Evolutionary conservation across 2,113 vertebrate species (phyloP), one percentile per base, ranked within the genome.

Genomic region (Muscicapa adusta): DNA sequence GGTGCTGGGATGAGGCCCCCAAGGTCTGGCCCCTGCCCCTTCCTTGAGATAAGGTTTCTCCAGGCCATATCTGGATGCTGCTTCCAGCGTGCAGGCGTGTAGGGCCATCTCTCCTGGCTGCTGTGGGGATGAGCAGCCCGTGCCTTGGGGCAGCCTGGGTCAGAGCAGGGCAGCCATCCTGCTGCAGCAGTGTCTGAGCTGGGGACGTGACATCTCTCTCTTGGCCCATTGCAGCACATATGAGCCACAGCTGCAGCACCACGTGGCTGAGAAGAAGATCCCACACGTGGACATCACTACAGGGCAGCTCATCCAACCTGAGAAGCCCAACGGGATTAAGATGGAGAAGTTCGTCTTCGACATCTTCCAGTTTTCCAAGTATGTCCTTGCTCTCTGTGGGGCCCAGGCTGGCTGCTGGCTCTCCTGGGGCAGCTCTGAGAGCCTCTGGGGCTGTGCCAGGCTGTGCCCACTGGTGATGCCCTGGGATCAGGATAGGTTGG

Each of bases 331-430:
- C 0, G 99, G 99, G 57, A 99, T 99, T 92, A 99, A 99, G 97
- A 99, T 99, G 99, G 99, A 99, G 94, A 99, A 99, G 91, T 99
- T 99, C 10, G 99, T 99, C 91, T 99, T 99, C 9, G 99, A 99
- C 97, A 99, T 99, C 98, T 99, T 99, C 97, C 99, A 99, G 97
- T 99, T 99, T 95, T 98, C 99, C 91, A 99, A 99, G 99, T 99
- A 98, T 79, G 99, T 97, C 65, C 66, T 79, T 85, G 36, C 48
- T 54, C 28, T 91, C 29, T 4, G 0, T 0, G 1, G 28, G 50
- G 24, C 53, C 26, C 33, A 31, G 57, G 54, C 78, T 76, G 57
- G 43, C 78, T 78, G 53, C 50, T 73, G 56, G 38, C 47, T 85
- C 9, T 61, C 16, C 8, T 51, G 0, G 4, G 36, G 17, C 42